phyloP scores from a whole-genome alignment of 2,797 vertebrate genomes.

The Emys orbicularis region DNA sequence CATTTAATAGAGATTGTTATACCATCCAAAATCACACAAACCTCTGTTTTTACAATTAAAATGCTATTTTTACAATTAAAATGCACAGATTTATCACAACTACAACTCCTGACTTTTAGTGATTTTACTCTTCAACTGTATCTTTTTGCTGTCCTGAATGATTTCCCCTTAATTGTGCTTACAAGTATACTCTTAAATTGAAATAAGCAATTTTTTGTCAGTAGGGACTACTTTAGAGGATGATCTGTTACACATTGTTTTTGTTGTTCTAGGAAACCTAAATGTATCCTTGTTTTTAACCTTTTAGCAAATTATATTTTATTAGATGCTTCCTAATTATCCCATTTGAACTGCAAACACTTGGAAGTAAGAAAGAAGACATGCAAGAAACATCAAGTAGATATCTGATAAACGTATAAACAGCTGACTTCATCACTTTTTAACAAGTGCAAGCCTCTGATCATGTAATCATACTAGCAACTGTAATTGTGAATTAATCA shows the following conservation, averaged over 20 bases:
- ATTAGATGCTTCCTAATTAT: slow-evolving; percentile 23
- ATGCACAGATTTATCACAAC: not conserved
- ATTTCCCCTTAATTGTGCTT: slow-evolving; percentile 1
- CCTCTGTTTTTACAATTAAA: slow-evolving; percentile 1
- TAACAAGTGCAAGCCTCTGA: not conserved
- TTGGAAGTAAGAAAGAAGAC: not conserved
- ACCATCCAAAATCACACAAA: not conserved
- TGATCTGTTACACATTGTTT: not conserved
- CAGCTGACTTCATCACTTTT: not conserved
- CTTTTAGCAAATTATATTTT: not conserved
- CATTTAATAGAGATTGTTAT: not conserved
- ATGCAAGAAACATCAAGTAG: not conserved
- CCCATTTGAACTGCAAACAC: slow-evolving; percentile 12
- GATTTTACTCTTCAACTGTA: not conserved
- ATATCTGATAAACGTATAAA: not conserved
- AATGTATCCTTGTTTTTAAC: not conserved
- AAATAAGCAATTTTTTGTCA: not conserved
- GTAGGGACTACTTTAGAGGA: not conserved
- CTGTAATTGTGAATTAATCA: slow-evolving; percentile 52
- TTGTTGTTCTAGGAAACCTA: not conserved
- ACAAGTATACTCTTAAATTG: not conserved
- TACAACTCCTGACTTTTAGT: not conserved
- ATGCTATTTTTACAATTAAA: slow-evolving; percentile 13
- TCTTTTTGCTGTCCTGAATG: slow-evolving; percentile 1
- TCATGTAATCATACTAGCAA: slow-evolving; percentile 3